A percentile compares a stretch with the other conserved stretches of the same genome.
Evolutionary conservation across 2,888 invertebrate genomes (phyloP).

Genomic region (Atethmia centrago): DNA sequence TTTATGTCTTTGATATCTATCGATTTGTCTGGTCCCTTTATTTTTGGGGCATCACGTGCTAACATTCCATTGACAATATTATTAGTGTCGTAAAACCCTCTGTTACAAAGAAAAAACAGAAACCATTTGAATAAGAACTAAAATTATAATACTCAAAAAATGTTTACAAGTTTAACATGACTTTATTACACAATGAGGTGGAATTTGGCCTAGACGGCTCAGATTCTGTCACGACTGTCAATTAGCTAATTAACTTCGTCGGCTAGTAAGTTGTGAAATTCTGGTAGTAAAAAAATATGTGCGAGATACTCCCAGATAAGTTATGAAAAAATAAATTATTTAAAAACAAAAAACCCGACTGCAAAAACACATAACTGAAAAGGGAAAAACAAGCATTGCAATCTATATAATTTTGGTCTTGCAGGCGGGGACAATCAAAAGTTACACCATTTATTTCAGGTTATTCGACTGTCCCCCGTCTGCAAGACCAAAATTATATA

Average conservation of each 20-base stretch:
- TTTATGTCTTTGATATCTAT: constrained; percentile 56
- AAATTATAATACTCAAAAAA: neutral
- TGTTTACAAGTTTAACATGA: no score
- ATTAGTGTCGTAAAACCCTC: constrained; percentile 11
- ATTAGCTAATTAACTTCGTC: neutral
- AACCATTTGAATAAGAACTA: neutral
- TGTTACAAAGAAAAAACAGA: neutral
- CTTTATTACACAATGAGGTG: neutral
- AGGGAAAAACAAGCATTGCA: no score
- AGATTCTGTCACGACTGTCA: no score
- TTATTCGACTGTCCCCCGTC: no score
- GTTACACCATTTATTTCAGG: no score
- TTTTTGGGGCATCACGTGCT: constrained; percentile 17
- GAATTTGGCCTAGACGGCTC: no score
- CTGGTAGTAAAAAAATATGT: neutral
- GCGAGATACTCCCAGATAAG: neutral
- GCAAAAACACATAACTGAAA: no score
- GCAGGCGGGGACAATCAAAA: no score
- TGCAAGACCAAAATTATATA: no score
- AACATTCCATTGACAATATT: constrained; percentile 26
- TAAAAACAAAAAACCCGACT: no score
- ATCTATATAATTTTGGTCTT: no score
- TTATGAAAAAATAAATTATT: no score
- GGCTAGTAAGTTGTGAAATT: neutral
- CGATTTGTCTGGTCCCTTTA: constrained; percentile 47